phyloP scores from a whole-genome alignment of 2,888 invertebrate species.

The Drosophila affinis region DNA sequence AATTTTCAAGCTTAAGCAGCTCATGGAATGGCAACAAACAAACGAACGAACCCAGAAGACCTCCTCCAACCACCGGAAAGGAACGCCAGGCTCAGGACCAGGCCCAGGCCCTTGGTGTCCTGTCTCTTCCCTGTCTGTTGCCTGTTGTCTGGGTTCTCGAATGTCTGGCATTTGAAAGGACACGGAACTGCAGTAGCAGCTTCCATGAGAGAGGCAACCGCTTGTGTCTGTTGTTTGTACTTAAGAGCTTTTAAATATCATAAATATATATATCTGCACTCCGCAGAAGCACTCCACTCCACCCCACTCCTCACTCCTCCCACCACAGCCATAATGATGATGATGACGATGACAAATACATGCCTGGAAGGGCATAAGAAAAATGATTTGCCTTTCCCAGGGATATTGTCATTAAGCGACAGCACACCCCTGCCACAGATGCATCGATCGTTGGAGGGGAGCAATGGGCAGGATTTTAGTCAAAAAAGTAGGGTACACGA shows the following conservation, averaged over 20 bases:
- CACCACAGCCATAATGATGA: slow-evolving; percentile 43
- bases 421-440: neutral
- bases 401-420: slow-evolving; percentile 29
- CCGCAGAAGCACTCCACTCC: slow-evolving; percentile 24
- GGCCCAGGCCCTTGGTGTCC: neutral
- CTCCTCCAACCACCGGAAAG: slow-evolving; percentile 17
- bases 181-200: slow-evolving; percentile 29
- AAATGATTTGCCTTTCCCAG: slow-evolving; percentile 53
- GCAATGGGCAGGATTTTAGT: neutral
- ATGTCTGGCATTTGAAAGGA: slow-evolving; percentile 37
- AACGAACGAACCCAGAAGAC: slow-evolving; percentile 13
- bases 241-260: slow-evolving; percentile 81
- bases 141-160: slow-evolving; percentile 6
- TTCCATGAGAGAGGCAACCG: slow-evolving; percentile 32
- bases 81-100: slow-evolving; percentile 14
- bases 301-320: neutral
- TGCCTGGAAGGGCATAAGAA: slow-evolving; percentile 70
- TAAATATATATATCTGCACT: slow-evolving; percentile 77
- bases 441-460: neutral
- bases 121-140: slow-evolving; percentile 19
- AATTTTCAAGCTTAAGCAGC: slow-evolving; percentile 77
- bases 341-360: slow-evolving; percentile 82
- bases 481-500: neutral
- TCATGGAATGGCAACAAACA: slow-evolving; percentile 41
- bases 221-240: slow-evolving; percentile 80